Evolutionary conservation across 2,797 vertebrate genomes (phyloP).

Genomic region (Leuciscus waleckii): DNA sequence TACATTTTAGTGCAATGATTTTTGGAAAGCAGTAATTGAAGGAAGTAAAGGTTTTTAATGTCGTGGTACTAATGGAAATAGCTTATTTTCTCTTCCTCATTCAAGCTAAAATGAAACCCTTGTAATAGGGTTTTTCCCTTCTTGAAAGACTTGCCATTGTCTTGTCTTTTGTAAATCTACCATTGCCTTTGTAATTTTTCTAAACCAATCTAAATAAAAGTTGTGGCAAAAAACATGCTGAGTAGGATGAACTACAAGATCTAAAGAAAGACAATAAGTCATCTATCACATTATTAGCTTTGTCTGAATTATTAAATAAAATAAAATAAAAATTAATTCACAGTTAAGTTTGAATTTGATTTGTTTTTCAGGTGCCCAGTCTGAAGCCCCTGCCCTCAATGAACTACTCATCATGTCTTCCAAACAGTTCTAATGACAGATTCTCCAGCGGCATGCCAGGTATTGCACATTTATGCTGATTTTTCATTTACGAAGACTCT

Average conservation of each 20-base stretch:
- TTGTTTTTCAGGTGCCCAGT: conserved; percentile 67
- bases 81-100: neutral
- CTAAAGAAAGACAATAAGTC: neutral
- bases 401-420: conserved; percentile 56
- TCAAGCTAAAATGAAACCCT: neutral
- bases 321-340: neutral
- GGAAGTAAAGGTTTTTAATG: neutral
- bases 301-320: neutral
- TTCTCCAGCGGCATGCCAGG: conserved; percentile 63
- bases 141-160: neutral
- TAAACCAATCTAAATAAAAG: neutral
- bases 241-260: neutral
- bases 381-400: conserved; percentile 50
- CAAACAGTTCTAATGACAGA: conserved; percentile 62
- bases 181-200: neutral
- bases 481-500: neutral
- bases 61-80: neutral
- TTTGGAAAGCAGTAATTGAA: neutral
- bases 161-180: neutral
- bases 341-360: neutral
- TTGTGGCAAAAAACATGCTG: neutral
- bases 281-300: neutral
- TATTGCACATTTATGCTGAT: neutral
- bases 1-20: neutral
- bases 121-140: neutral